phyloP scores from a whole-genome alignment of 2,797 vertebrate species.

The Poecilia velifera region DNA sequence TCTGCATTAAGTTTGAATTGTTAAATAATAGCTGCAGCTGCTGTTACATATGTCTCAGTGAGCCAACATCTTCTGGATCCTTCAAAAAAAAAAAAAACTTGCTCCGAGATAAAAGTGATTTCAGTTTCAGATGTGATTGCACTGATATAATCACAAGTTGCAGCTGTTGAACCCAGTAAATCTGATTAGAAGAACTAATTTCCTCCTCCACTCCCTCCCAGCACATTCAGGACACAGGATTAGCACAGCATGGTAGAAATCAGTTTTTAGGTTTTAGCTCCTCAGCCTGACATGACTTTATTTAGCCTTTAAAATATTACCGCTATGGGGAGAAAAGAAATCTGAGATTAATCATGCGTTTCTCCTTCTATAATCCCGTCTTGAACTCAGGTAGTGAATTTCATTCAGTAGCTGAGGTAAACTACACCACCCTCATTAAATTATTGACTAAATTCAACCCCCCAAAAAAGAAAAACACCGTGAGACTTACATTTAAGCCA shows the following conservation, averaged over 20 bases:
- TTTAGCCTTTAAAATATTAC: neutral
- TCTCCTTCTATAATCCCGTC: neutral
- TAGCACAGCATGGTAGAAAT: neutral
- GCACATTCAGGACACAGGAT: neutral
- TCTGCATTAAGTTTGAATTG: neutral
- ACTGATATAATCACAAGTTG: neutral
- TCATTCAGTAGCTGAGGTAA: constrained; percentile 25
- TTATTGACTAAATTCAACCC: neutral
- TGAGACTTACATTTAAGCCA: constrained; percentile 18
- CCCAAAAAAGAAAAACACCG: constrained; percentile 32
- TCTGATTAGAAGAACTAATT: neutral
- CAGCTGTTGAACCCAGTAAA: neutral
- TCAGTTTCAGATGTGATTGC: neutral
- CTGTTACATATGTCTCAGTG: neutral
- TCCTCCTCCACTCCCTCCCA: neutral
- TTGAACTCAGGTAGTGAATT: neutral
- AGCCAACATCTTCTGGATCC: neutral
- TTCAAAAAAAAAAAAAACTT: neutral
- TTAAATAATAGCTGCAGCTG: neutral
- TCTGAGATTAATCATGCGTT: neutral
- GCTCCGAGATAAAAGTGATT: neutral
- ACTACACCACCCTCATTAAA: constrained; percentile 41
- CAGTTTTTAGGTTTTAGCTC: neutral
- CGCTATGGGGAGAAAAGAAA: neutral
- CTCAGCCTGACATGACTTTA: neutral